phyloP scores from a whole-genome alignment of 2,888 invertebrate species.

The Lithophane socia region DNA sequence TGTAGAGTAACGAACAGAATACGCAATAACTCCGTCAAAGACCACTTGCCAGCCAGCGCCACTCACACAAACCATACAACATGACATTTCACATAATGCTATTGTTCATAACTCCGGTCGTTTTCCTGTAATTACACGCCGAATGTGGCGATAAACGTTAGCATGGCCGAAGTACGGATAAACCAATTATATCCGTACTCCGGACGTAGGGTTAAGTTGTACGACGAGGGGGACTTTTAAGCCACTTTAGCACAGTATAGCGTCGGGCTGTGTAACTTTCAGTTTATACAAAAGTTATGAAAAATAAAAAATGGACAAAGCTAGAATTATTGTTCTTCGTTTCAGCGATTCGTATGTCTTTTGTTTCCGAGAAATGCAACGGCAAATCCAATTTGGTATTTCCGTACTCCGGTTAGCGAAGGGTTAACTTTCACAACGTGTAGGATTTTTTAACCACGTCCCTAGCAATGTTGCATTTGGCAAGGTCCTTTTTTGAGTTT shows the following conservation, averaged over 20 bases:
- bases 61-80: constrained; percentile 22
- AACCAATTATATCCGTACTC: constrained; percentile 53
- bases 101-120: constrained; percentile 42
- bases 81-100: constrained; percentile 35
- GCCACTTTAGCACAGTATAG: background rate
- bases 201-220: constrained; percentile 33
- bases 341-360: background rate
- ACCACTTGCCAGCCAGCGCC: background rate
- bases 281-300: background rate
- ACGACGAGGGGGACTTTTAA: background rate
- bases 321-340: background rate
- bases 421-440: constrained; percentile 13
- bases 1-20: constrained; percentile 6
- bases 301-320: background rate
- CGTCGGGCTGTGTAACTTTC: background rate
- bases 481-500: constrained; percentile 19
- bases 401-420: background rate
- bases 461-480: background rate
- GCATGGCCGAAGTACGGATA: constrained; percentile 45
- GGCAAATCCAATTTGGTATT: constrained; percentile 21
- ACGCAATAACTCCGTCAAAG: constrained; percentile 5
- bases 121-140: constrained; percentile 49
- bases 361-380: constrained; percentile 4
- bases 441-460: background rate
- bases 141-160: constrained; percentile 49